A percentile compares a stretch with the other conserved stretches of the same genome.
Conservation (phyloP, 1,140 invertebrate species). For the Portunus trituberculatus region DNA sequence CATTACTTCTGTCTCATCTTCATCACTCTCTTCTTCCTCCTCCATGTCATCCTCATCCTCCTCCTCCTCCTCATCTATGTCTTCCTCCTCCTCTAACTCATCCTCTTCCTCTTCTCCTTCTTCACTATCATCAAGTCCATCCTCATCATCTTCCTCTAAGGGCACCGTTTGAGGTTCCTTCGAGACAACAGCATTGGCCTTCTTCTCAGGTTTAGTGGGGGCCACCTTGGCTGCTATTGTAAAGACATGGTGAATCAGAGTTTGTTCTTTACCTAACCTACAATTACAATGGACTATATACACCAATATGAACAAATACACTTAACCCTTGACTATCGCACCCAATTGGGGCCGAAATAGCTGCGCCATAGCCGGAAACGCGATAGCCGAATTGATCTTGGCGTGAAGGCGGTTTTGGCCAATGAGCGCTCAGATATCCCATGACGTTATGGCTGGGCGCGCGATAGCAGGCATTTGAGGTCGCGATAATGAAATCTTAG, state of each 20-base stretch:
- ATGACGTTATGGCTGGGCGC: too few species aligned
- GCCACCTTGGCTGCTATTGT: background rate
- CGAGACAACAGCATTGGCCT: background rate
- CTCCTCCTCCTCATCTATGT: constrained; percentile 79
- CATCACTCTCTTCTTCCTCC: constrained; percentile 79
- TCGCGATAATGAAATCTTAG: too few species aligned
- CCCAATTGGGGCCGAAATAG: too few species aligned
- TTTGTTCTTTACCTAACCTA: too few species aligned
- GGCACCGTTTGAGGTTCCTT: background rate
- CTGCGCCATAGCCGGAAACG: too few species aligned
- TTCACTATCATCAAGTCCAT: constrained; percentile 61
- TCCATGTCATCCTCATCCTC: constrained; percentile 81
- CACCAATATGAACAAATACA: too few species aligned
- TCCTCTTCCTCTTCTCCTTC: constrained; percentile 81
- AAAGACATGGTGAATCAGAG: background rate
- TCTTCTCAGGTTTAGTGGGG: background rate
- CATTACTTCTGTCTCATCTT: constrained; percentile 61
- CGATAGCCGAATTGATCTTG: too few species aligned
- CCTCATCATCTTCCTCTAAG: constrained; percentile 78
- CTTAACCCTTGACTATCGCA: too few species aligned
- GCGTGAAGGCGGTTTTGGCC: too few species aligned
- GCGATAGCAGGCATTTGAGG: too few species aligned
- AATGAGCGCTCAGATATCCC: too few species aligned
- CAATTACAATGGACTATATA: too few species aligned
- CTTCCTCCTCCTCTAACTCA: constrained; percentile 67